Evolutionary conservation across 1,140 invertebrate genomes (phyloP).

Genomic region (Tetragnatha versicolor): DNA sequence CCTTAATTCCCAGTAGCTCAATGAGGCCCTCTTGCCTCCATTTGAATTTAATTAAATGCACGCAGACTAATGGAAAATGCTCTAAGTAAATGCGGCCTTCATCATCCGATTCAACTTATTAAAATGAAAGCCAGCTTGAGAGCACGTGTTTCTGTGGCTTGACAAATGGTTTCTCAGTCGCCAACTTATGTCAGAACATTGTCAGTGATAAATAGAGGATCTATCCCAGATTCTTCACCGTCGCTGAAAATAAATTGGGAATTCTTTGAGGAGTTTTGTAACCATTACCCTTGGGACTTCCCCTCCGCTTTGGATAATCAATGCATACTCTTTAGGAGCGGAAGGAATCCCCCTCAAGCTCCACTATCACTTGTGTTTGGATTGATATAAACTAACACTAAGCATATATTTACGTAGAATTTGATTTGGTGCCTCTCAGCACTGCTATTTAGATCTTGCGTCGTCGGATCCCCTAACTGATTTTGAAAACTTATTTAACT

Average conservation of each 20-base stretch:
- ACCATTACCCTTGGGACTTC: background rate
- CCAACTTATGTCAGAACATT: slow-evolving; percentile 41
- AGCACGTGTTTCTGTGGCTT: slow-evolving; percentile 34
- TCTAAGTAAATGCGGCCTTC: background rate
- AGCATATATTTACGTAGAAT: no score
- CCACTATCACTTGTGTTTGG: no score
- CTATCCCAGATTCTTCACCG: slow-evolving; percentile 31
- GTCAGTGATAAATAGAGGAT: slow-evolving; percentile 43
- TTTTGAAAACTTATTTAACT: no score
- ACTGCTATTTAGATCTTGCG: no score
- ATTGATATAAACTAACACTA: no score
- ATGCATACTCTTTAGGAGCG: no score
- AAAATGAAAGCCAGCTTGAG: slow-evolving; percentile 24
- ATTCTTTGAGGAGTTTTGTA: slow-evolving; percentile 17
- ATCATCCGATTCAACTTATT: slow-evolving; percentile 38
- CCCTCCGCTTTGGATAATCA: slow-evolving; percentile 18
- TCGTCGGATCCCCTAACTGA: no score
- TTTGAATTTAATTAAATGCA: slow-evolving; percentile 41
- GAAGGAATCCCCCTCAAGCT: no score
- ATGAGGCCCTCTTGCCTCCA: background rate
- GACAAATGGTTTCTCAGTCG: slow-evolving; percentile 44
- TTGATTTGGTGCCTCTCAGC: no score
- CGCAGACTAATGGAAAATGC: slow-evolving; percentile 17
- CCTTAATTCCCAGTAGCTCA: no score
- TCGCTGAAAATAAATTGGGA: slow-evolving; percentile 44